Evolutionary conservation across 1,140 invertebrate species (phyloP), one percentile per base, ranked within the genome.

Genomic region (Sitobion miscanthi): DNA sequence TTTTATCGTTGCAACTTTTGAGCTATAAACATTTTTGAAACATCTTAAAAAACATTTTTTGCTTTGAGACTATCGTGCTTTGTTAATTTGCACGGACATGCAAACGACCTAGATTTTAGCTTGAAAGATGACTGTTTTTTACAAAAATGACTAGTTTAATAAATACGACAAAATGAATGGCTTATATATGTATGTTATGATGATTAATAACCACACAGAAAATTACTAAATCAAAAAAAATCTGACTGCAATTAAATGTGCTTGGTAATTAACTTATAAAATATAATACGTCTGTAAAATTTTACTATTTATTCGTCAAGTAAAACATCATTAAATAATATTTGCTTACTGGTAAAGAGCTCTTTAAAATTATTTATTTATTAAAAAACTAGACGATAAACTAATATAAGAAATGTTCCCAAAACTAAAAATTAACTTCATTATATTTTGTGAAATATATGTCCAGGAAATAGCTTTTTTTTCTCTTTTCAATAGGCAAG

Each of bases 11-110:
- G 17, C 14, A 45, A 57, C 42, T 42, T 69, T 62, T 14, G n/a
- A 23, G 45, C 54, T 42, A 92, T 83, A 85, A 54, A 92, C 47
- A 38, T 82, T 91, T 82, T 90, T 42, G 7, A 62, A 25, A 25
- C 35, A 38, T 57, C 23, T 90, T 90, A 62, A 38, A 42, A 35
- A 35, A 91, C 8, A 52, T 82, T 91, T 52, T 47, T 21, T 82
- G 21, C 14, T 42, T 57, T 62, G 25, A 11, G 25, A 91, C 14
- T n/a, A 91, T n/a, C 62, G 30, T 47, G 90, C 42, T 25, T 77
- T 91, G 57, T 69, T 91, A 69, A 77, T 77, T 69, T 45, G 11
- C 90, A 45, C n/a, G 42, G 57, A 47, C 90, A 69, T 42, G 90
- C 42, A 42, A 91, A 91, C 25, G 35, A 69, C 57, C 20, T 38